Evolutionary conservation across 2,888 invertebrate genomes (phyloP).

Genomic region (Spialia ferax): DNA sequence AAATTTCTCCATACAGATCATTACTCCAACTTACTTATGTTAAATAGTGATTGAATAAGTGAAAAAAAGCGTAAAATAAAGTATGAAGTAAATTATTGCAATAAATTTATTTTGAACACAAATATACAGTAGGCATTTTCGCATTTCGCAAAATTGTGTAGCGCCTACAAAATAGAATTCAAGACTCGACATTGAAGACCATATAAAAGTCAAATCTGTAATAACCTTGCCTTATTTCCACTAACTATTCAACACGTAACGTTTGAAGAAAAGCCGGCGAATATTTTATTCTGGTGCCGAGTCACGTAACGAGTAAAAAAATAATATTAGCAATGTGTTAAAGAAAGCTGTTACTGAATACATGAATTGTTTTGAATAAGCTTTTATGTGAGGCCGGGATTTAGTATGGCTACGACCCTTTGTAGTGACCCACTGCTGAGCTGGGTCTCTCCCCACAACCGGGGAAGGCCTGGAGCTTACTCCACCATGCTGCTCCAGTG

Average conservation of each 20-base stretch:
- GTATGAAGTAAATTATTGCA: too few species aligned
- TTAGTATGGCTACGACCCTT: background rate
- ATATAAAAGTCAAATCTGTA: conserved; percentile 20
- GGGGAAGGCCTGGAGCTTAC: too few species aligned
- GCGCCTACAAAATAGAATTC: background rate
- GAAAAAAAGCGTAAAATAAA: too few species aligned
- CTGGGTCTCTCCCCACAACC: too few species aligned
- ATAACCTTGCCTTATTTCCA: conserved; percentile 25
- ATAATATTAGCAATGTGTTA: conserved; percentile 41
- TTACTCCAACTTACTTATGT: too few species aligned
- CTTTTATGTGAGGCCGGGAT: background rate
- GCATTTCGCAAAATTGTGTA: background rate
- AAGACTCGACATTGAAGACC: conserved; percentile 23
- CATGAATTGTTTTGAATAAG: conserved; percentile 43
- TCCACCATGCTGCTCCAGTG: too few species aligned
- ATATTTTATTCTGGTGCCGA: conserved; percentile 32
- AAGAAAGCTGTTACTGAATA: conserved; percentile 43
- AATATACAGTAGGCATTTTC: too few species aligned
- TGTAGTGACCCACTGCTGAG: too few species aligned
- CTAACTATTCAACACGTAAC: conserved; percentile 20
- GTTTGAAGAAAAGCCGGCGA: conserved; percentile 13
- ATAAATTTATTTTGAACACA: too few species aligned
- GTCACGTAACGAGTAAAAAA: conserved; percentile 42
- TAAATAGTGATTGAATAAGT: too few species aligned
- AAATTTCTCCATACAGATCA: too few species aligned